These are phyloP conservation scores for Arge pagana DNA, from an alignment of 2,888 invertebrate species.

Conservation along the genomic window DNA sequence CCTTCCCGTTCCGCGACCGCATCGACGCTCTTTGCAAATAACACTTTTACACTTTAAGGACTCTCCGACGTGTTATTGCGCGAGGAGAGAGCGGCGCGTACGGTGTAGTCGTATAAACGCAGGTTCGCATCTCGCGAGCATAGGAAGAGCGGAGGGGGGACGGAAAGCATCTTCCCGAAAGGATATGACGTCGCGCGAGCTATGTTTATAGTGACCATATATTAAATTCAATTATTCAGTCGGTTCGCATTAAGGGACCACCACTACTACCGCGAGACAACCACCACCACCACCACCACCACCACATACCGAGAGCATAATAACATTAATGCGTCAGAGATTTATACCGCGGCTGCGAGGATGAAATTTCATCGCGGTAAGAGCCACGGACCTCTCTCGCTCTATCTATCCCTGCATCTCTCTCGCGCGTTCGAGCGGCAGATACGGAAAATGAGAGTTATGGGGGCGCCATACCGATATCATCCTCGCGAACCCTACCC, in stretches of 20 bases:
- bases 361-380: constrained; percentile 51
- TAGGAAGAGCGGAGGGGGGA: neutral
- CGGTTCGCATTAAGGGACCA: constrained; percentile 22
- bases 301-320: constrained; percentile 30
- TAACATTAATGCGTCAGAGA: constrained; percentile 51
- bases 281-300: no score
- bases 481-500: constrained; percentile 22
- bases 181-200: constrained; percentile 19
- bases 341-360: constrained; percentile 50
- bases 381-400: constrained; percentile 24
- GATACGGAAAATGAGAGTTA: constrained; percentile 21
- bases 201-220: constrained; percentile 22
- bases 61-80: constrained; percentile 23
- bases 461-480: constrained; percentile 22
- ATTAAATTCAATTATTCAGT: constrained; percentile 23
- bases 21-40: constrained; percentile 36
- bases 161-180: no score
- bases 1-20: constrained; percentile 10
- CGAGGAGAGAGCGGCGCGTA: neutral
- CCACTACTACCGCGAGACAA: no score
- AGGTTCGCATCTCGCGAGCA: neutral
- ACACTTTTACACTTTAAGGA: constrained; percentile 44
- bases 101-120: neutral
- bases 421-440: constrained; percentile 22
- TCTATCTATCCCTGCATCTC: constrained; percentile 34